Conservation (phyloP, 2,113 vertebrate species). For the Mohoua ochrocephala region DNA sequence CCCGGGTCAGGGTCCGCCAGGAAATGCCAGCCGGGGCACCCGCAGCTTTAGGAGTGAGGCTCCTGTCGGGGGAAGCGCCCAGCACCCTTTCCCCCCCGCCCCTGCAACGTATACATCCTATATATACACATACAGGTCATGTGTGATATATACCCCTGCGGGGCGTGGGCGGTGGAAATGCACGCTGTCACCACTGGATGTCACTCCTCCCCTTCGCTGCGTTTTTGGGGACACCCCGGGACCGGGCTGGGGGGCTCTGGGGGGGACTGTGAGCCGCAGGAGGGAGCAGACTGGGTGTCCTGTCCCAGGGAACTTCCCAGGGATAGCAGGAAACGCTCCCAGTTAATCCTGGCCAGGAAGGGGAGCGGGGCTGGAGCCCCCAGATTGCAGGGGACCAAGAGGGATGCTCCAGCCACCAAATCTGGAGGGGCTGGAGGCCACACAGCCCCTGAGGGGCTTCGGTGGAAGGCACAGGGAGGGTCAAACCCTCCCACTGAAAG, state of each 20-base stretch:
- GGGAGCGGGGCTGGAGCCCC: not conserved
- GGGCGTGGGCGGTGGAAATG: constrained; percentile 48
- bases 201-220: constrained; percentile 5
- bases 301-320: not conserved
- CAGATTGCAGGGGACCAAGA: accelerated
- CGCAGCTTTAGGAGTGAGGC: not conserved
- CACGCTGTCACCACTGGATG: constrained; percentile 65
- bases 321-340: not conserved
- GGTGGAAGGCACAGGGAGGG: not conserved
- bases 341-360: not conserved
- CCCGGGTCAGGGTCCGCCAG: not conserved
- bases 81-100: not conserved
- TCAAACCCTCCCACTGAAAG: not conserved
- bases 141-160: constrained; percentile 60
- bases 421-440: not conserved
- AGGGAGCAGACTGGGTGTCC: not conserved
- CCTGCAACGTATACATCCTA: constrained; percentile 71
- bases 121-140: constrained; percentile 58
- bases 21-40: not conserved
- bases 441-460: not conserved
- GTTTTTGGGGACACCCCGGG: not conserved
- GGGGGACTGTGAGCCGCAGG: not conserved
- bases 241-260: not conserved
- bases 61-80: not conserved
- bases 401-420: not conserved